Evolutionary conservation across 1,140 invertebrate species (phyloP).

Genomic region (Drosophila kepulauana): DNA sequence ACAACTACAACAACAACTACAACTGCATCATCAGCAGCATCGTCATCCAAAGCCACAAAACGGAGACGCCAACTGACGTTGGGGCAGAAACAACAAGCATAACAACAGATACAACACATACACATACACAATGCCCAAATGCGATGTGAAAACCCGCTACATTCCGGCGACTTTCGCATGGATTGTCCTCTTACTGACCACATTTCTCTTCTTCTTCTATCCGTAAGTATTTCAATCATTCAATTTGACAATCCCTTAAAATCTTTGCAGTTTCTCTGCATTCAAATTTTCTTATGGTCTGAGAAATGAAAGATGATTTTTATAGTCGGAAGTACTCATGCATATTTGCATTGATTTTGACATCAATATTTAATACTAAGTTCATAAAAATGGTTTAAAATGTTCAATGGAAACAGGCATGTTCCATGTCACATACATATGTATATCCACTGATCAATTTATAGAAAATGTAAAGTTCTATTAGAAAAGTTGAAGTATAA

Average conservation of each 20-base stretch:
- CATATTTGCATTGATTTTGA: no score
- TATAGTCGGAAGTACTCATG: no score
- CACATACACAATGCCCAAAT: slow-evolving; percentile 91
- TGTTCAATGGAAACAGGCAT: no score
- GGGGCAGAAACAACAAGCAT: slow-evolving; percentile 37
- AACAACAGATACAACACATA: slow-evolving; percentile 19
- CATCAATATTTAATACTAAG: no score
- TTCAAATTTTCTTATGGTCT: no score
- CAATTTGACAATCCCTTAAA: no score
- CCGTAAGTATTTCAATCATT: slow-evolving; percentile 91
- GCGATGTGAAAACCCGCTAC: slow-evolving; percentile 96
- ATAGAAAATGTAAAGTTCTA: no score
- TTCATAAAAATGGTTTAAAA: no score
- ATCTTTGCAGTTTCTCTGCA: neutral
- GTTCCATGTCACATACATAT: no score
- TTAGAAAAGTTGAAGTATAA: no score
- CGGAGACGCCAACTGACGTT: slow-evolving; percentile 62
- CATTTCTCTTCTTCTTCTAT: slow-evolving; percentile 97
- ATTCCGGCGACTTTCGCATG: slow-evolving; percentile 98
- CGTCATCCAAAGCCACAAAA: slow-evolving; percentile 31
- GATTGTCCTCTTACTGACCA: slow-evolving; percentile 95
- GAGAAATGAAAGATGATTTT: no score
- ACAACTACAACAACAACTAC: slow-evolving; percentile 6
- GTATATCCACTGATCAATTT: no score
- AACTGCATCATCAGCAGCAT: slow-evolving; percentile 44